phyloP scores from a whole-genome alignment of 1,140 invertebrate genomes.

The Anoplolepis gracilipes region DNA sequence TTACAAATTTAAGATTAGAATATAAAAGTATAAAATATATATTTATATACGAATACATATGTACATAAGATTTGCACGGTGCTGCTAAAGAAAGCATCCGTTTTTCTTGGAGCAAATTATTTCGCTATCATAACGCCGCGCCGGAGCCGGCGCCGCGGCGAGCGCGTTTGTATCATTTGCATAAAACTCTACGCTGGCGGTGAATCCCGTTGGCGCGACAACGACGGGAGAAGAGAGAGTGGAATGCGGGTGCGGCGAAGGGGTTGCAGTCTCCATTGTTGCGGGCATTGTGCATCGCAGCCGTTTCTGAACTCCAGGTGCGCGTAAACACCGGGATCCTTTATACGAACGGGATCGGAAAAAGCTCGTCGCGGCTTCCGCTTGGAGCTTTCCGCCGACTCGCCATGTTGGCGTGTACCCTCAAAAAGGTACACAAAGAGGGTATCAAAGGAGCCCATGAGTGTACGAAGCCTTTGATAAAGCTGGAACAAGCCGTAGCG shows the following conservation, averaged over 20 bases:
- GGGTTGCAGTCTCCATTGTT: conserved; percentile 37
- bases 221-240: not conserved
- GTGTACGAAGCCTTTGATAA: conserved; percentile 17
- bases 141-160: too few species aligned
- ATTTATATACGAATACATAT: not conserved
- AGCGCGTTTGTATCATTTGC: conserved; percentile 45
- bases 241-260: not conserved
- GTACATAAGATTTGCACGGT: not conserved
- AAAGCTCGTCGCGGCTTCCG: conserved; percentile 52
- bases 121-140: conserved; percentile 32
- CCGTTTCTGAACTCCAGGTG: conserved; percentile 54
- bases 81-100: conserved; percentile 20
- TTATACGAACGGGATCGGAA: conserved; percentile 55
- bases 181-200: conserved; percentile 37
- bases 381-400: conserved; percentile 31
- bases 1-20: not conserved
- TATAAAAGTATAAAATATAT: not conserved
- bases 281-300: conserved; percentile 44
- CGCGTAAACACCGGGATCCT: conserved; percentile 50
- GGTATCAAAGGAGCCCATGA: conserved; percentile 27
- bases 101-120: conserved; percentile 23
- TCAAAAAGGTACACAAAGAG: conserved; percentile 28
- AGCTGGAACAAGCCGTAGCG: conserved; percentile 19
- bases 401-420: conserved; percentile 25
- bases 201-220: conserved; percentile 27